Conservation (phyloP, 1,140 invertebrate species). For the Polypedilum vanderplanki region DNA sequence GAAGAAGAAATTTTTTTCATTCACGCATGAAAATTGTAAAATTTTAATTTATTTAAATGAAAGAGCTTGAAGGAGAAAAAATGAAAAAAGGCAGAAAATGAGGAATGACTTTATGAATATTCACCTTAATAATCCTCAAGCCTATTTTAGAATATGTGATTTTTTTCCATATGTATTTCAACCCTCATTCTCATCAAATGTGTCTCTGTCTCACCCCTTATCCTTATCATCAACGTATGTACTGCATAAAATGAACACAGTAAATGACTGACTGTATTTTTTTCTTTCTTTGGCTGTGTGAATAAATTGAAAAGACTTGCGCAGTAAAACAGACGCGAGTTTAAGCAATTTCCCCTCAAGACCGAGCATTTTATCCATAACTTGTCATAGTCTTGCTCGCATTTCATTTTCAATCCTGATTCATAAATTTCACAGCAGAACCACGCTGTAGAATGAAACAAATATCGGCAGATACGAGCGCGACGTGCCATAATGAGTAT, state of each 20-base stretch:
- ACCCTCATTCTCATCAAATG: not conserved
- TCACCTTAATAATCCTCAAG: conserved; percentile 10
- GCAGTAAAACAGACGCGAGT: no score
- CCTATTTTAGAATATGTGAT: conserved; percentile 16
- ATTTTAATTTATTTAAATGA: not conserved
- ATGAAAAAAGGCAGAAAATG: not conserved
- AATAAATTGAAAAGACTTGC: no score
- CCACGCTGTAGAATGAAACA: not conserved
- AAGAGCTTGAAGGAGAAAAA: not conserved
- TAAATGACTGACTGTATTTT: no score
- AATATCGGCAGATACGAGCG: conserved; percentile 14
- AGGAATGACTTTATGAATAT: conserved; percentile 14
- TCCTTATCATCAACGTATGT: not conserved
- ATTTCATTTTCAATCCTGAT: not conserved
- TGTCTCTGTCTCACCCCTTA: not conserved
- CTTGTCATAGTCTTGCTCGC: not conserved
- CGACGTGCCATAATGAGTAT: conserved; percentile 4
- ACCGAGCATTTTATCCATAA: not conserved
- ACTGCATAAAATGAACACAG: not conserved
- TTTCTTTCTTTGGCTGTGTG: no score
- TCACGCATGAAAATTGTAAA: not conserved
- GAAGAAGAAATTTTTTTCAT: not conserved
- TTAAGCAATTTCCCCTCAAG: no score
- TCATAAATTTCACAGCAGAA: not conserved
- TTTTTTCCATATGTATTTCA: not conserved